phyloP scores from a whole-genome alignment of 2,113 vertebrate species.

The Oplegnathus fasciatus region DNA sequence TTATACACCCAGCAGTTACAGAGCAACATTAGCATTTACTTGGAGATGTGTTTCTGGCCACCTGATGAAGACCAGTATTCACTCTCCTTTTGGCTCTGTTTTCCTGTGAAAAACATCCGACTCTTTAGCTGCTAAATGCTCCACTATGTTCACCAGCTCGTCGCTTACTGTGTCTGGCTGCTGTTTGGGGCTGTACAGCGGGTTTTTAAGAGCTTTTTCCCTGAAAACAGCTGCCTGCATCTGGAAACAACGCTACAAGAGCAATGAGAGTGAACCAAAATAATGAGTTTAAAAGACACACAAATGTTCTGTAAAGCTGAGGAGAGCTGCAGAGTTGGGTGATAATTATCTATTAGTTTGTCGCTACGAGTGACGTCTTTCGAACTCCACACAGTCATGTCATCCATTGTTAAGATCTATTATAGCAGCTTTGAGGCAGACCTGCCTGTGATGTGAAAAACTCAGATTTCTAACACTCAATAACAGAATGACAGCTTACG shows the following conservation, averaged over 20 bases:
- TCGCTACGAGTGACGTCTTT: not conserved
- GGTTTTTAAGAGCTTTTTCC: not conserved
- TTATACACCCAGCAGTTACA: not conserved
- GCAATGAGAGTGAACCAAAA: slow-evolving; percentile 3
- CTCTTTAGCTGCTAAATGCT: slow-evolving; percentile 10
- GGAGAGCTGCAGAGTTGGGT: not conserved
- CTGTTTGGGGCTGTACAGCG: no score
- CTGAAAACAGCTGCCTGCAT: not conserved
- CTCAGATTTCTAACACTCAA: no score
- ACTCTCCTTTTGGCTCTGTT: not conserved
- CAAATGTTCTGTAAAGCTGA: not conserved
- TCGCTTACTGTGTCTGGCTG: not conserved
- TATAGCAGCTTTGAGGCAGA: not conserved
- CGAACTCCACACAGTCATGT: no score
- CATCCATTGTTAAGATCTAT: not conserved
- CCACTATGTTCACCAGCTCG: slow-evolving; percentile 1
- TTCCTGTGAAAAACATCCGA: not conserved
- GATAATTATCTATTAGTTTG: not conserved
- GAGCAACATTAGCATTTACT: not conserved
- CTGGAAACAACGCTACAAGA: not conserved
- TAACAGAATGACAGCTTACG: not conserved
- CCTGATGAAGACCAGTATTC: not conserved
- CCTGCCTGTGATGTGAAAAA: not conserved
- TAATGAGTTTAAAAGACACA: slow-evolving; percentile 15
- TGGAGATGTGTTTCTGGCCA: not conserved